These are phyloP conservation scores for Nesogale talazaci DNA, from an alignment of 2,113 vertebrate genomes.

Conservation along the genomic window DNA sequence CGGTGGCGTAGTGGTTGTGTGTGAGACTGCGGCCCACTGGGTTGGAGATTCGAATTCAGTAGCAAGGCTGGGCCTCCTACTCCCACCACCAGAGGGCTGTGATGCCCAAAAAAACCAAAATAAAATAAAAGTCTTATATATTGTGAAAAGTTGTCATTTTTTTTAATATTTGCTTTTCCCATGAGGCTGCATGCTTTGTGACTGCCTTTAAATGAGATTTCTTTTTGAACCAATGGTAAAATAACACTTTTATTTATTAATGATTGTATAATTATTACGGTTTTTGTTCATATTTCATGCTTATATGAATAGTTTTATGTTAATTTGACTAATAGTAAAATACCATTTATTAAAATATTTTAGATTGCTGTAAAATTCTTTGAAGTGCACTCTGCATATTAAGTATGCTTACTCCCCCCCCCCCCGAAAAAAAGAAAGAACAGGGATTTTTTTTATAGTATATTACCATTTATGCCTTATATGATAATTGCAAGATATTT, in stretches of 20 bases:
- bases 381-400: neutral
- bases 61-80: too few relatives aligned
- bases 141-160: neutral
- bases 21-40: too few relatives aligned
- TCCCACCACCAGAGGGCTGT: too few relatives aligned
- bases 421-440: too few relatives aligned
- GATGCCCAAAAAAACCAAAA: too few relatives aligned
- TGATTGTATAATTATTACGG: neutral
- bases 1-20: too few relatives aligned
- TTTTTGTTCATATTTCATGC: neutral
- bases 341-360: neutral
- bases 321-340: neutral
- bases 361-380: constrained; percentile 22
- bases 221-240: neutral
- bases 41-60: too few relatives aligned
- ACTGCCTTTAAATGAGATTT: neutral
- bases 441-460: too few relatives aligned
- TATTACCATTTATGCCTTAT: neutral
- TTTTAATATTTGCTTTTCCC: neutral
- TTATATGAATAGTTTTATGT: neutral
- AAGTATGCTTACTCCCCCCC: neutral
- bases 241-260: constrained; percentile 37
- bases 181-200: neutral
- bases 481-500: neutral
- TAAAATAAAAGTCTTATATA: neutral